phyloP scores from a whole-genome alignment of 1,140 invertebrate species.

The Lepidotrigona ventralis region DNA sequence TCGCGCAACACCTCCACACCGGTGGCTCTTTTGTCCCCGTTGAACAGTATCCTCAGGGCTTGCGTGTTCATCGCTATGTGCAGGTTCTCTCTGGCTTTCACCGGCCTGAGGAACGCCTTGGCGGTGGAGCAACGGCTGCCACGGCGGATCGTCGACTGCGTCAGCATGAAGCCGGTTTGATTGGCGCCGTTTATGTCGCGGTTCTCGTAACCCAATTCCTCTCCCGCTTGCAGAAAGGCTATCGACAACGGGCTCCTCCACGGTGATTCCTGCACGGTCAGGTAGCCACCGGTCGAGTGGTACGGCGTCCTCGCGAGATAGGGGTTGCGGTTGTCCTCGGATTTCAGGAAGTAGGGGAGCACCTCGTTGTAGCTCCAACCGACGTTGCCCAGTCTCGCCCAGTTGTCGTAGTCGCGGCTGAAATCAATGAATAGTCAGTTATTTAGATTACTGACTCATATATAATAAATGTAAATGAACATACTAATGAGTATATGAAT shows the following conservation, averaged over 20 bases:
- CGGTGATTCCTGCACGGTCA: conserved; percentile 91
- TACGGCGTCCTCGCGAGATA: conserved; percentile 88
- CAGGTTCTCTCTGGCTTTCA: conserved; percentile 88
- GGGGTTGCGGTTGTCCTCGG: conserved; percentile 92
- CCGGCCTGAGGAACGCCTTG: conserved; percentile 92
- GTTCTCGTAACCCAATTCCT: conserved; percentile 89
- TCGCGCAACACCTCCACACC: conserved; percentile 88
- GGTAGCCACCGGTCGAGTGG: conserved; percentile 88
- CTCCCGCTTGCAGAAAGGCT: conserved; percentile 90
- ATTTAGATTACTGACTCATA: too few relatives aligned
- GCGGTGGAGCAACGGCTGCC: conserved; percentile 93
- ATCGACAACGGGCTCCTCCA: conserved; percentile 90
- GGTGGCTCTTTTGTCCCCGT: conserved; percentile 85
- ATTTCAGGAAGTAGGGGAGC: conserved; percentile 93
- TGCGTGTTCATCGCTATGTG: conserved; percentile 91
- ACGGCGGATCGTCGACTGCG: conserved; percentile 91
- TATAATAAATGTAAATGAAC: too few relatives aligned
- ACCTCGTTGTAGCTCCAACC: conserved; percentile 95
- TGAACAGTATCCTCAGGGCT: conserved; percentile 86
- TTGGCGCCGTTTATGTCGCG: conserved; percentile 90
- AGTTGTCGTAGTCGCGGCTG: conserved; percentile 93
- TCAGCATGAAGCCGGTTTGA: conserved; percentile 92
- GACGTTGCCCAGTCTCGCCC: conserved; percentile 91
- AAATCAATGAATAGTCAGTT: background rate
- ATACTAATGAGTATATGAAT: too few relatives aligned